These are phyloP conservation scores for Nothoprocta perdicaria DNA, from an alignment of 2,113 vertebrate species.

Conservation along the genomic window DNA sequence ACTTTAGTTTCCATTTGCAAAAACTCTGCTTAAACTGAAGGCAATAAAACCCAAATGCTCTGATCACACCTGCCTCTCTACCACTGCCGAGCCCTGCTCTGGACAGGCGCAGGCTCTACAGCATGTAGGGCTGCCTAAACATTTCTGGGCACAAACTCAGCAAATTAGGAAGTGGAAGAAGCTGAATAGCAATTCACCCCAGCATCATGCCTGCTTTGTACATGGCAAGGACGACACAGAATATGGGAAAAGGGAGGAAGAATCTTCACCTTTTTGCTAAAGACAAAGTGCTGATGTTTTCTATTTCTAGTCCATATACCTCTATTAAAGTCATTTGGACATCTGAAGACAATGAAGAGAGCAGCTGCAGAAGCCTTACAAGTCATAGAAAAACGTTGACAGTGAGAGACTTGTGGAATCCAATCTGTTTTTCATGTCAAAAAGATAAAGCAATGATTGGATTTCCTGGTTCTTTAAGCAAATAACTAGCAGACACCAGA, in stretches of 20 bases:
- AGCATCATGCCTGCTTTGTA: background rate
- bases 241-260: background rate
- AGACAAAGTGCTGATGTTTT: background rate
- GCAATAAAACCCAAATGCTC: background rate
- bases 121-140: background rate
- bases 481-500: conserved; percentile 6
- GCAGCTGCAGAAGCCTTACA: background rate
- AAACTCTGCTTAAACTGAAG: background rate
- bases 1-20: background rate
- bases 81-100: background rate
- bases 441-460: conserved; percentile 18
- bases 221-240: fast-evolving
- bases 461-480: conserved; percentile 29
- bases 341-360: background rate
- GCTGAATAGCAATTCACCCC: background rate
- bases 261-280: background rate
- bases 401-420: background rate
- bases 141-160: background rate
- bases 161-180: background rate
- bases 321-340: background rate
- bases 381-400: background rate
- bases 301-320: background rate
- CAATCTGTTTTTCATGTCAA: background rate
- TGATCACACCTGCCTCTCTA: background rate
- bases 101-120: background rate